These are phyloP conservation scores for human DNA, from an alignment of 2,113 vertebrate genomes.

Conservation along the genomic window DNA sequence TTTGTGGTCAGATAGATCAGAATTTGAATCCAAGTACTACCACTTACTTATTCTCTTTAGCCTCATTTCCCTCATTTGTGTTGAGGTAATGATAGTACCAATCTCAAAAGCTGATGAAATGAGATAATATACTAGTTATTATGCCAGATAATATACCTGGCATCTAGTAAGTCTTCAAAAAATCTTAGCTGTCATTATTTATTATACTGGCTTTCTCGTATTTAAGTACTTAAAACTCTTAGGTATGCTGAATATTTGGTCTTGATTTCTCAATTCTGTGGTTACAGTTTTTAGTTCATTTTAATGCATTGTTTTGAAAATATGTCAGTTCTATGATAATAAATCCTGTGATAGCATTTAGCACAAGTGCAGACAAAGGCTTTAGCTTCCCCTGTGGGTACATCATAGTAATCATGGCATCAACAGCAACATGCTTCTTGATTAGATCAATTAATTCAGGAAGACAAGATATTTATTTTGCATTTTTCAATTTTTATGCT, in stretches of 20 bases:
- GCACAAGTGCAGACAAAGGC: constrained; percentile 52
- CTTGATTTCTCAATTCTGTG: constrained; percentile 46
- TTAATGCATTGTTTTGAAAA: constrained; percentile 64
- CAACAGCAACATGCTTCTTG: constrained; percentile 52
- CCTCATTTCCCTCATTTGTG: neutral
- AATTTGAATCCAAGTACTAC: neutral
- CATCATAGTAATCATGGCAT: neutral
- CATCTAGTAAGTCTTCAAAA: neutral
- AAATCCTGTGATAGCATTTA: constrained; percentile 54
- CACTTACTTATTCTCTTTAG: neutral
- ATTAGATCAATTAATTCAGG: constrained; percentile 70
- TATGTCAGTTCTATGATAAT: constrained; percentile 56
- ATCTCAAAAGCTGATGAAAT: neutral
- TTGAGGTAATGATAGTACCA: neutral
- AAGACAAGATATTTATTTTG: constrained; percentile 66
- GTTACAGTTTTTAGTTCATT: constrained; percentile 59
- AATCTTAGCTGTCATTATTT: neutral
- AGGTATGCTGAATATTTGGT: constrained; percentile 45
- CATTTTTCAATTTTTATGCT: constrained; percentile 66
- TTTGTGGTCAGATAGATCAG: neutral
- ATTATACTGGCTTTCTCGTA: neutral
- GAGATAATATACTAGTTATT: neutral
- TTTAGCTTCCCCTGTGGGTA: neutral
- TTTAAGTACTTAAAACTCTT: constrained; percentile 20
- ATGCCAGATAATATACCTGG: neutral